Percentiles rank a stretch among this genome's conserved stretches.
Conservation (phyloP, 30 jellyfish, hydroid and myxozoan species). For the Aurelia aurita region DNA sequence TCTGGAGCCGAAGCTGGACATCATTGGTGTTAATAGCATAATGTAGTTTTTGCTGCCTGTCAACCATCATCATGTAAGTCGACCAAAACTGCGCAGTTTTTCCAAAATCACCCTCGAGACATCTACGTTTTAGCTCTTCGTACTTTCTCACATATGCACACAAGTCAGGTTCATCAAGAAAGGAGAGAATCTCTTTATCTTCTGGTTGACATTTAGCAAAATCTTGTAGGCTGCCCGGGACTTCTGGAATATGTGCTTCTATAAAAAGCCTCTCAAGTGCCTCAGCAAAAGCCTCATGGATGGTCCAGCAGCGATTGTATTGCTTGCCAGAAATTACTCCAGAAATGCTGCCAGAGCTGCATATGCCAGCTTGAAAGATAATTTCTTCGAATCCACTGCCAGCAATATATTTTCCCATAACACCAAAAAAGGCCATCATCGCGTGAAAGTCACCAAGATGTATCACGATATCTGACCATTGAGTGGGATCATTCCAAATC, state of each 20-base stretch:
- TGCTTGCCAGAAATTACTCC: slow-evolving; percentile 29
- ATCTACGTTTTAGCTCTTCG: not conserved
- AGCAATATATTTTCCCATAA: slow-evolving; percentile 13
- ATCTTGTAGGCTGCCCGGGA: not conserved
- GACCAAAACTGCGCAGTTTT: slow-evolving; percentile 12
- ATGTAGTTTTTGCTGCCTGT: slow-evolving; percentile 5
- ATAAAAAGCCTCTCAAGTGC: not conserved
- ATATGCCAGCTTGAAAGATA: slow-evolving; percentile 22
- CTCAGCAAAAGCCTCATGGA: slow-evolving; percentile 48
- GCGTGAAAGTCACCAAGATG: not conserved
- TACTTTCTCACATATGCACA: too few species aligned
- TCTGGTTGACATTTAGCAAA: too few species aligned
- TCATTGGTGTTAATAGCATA: not conserved
- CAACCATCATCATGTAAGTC: not conserved
- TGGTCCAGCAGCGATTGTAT: slow-evolving; percentile 48
- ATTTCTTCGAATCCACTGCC: slow-evolving; percentile 59
- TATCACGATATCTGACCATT: not conserved
- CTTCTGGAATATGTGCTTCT: not conserved
- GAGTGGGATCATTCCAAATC: slow-evolving; percentile 13
- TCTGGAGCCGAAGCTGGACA: not conserved
- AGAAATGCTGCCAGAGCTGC: slow-evolving; percentile 38
- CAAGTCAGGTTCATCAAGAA: too few species aligned
- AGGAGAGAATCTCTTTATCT: too few species aligned
- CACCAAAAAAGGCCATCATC: slow-evolving; percentile 3
- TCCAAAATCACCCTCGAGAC: slow-evolving; percentile 5